These are phyloP conservation scores for Pitta sordida DNA, from an alignment of 2,113 vertebrate species.

Conservation along the genomic window DNA sequence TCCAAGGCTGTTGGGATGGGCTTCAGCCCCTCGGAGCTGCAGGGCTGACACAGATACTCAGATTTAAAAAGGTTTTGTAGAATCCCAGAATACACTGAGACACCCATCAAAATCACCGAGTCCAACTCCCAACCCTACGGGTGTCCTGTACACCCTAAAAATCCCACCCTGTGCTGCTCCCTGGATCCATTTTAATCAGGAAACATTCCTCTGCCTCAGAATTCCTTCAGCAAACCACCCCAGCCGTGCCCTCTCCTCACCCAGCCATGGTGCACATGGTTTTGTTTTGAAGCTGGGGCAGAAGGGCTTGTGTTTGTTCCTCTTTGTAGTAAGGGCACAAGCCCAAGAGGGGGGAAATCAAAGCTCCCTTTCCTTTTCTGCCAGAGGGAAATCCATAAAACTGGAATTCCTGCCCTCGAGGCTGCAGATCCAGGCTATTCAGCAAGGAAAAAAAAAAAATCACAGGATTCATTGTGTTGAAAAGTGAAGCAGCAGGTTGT, in stretches of 20 bases:
- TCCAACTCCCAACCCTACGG: neutral
- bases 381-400: neutral
- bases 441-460: neutral
- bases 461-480: accelerated
- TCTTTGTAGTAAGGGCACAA: neutral
- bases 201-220: neutral
- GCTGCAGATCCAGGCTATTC: neutral
- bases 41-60: accelerated
- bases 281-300: neutral
- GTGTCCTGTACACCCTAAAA: neutral
- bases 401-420: neutral
- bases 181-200: neutral
- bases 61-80: accelerated
- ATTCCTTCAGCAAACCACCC: neutral
- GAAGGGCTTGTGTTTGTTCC: neutral
- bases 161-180: neutral
- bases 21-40: neutral
- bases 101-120: neutral
- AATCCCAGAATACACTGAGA: neutral
- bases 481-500: neutral
- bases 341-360: neutral
- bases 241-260: neutral
- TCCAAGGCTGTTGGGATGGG: accelerated
- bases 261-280: accelerated
- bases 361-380: neutral